Evolutionary conservation across 2,888 invertebrate species (phyloP), one percentile per base, ranked within the genome.

Genomic region (Xestia c-nigrum): DNA sequence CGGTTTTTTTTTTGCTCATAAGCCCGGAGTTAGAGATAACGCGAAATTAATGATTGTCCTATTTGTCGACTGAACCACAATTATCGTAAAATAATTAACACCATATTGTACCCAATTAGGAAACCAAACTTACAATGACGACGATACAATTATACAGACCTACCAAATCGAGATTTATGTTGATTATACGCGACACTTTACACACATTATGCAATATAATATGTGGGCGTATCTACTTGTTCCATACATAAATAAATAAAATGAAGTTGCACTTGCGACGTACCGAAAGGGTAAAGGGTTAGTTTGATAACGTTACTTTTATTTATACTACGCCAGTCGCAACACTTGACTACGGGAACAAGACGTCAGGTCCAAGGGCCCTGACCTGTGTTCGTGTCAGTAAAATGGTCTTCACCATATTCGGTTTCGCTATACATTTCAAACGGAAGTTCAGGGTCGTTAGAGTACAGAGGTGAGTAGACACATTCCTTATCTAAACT

Each of bases 391-490:
- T 57, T 59, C 64, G 79, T 84, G 47, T 31, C 40, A 47, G 3
- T 50, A 82, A 76, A 75, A 87, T 85, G 91, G 84, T 78, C 21
- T 47, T 24, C 38, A 84, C 47, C 38, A 84, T 71, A 66, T 81
- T 73, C 75, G 86, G 81, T 80, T 90, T 70, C 83, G 80, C 46
- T 43, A 77, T 77, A 74, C 83, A 82, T 74, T 85, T 59, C 55
- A 76, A 76, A 63, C 77, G 75, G 67, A 73, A 79, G 43, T 86
- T 89, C 47, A 88, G 75, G 69, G 52, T 90, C 21, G 78, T 90
- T 40, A 86, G 74, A 83, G 79, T 88, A 70, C 90, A 90, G 71
- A 88, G 87, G 90, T 90, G 65, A 78, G 88, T 85, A 47, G 0
- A 24, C 3, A 24, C 5, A 61, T 74, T 82, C 21, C 61, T 66